Evolutionary conservation across 2,888 invertebrate species (phyloP).

Genomic region (Pseudococcus viburni): DNA sequence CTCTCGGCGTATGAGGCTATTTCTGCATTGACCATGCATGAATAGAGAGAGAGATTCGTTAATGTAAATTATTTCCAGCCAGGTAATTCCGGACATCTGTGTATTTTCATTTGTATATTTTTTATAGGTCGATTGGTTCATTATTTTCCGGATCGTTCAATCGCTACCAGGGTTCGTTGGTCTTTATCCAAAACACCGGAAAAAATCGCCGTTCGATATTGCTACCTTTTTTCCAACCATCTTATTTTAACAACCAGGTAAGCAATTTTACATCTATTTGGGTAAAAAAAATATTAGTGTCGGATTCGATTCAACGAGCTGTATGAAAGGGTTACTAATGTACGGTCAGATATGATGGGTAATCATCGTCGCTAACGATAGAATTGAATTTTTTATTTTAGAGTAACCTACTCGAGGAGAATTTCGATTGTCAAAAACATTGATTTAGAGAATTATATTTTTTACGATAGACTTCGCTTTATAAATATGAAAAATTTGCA

Average conservation of each 20-base stretch:
- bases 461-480: not conserved
- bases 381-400: not conserved
- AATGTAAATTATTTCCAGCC: not conserved
- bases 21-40: not conserved
- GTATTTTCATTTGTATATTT: slow-evolving; percentile 44
- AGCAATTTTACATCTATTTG: not conserved
- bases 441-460: not conserved
- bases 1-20: not conserved
- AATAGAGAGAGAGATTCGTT: not conserved
- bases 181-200: slow-evolving; percentile 72
- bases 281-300: not conserved
- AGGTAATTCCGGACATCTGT: not conserved
- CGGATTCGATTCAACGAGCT: not conserved
- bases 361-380: not conserved
- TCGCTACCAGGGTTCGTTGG: slow-evolving; percentile 62
- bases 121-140: slow-evolving; percentile 75
- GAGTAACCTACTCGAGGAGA: not conserved
- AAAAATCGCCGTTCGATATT: slow-evolving; percentile 83
- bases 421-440: not conserved
- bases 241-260: slow-evolving; percentile 86
- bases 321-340: not conserved
- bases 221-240: slow-evolving; percentile 93
- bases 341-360: not conserved
- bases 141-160: slow-evolving; percentile 65
- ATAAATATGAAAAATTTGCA: not conserved